Conservation (phyloP, 2,888 invertebrate species). For the Rhopalosiphum nymphaeae region DNA sequence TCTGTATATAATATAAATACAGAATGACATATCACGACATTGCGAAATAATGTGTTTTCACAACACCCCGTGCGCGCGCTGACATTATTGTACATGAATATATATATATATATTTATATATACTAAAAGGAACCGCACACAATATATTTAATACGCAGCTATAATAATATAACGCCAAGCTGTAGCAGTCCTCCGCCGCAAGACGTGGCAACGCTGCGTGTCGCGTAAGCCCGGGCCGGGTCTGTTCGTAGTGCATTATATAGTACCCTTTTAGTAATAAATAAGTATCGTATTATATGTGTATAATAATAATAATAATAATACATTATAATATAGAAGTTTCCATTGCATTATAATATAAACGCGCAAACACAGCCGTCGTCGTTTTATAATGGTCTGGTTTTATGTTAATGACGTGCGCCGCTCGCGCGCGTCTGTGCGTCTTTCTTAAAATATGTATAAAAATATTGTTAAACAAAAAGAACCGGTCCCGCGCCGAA, state of each 20-base stretch:
- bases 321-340: slow-evolving; percentile 39
- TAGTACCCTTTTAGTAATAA: slow-evolving; percentile 48
- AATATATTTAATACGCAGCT: slow-evolving; percentile 24
- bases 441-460: slow-evolving; percentile 58
- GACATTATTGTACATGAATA: not conserved
- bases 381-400: slow-evolving; percentile 62
- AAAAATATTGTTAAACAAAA: slow-evolving; percentile 65
- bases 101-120: not conserved
- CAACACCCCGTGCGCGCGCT: slow-evolving; percentile 6
- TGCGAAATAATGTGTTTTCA: slow-evolving; percentile 48
- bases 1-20: not conserved
- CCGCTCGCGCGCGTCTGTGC: not conserved
- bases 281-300: slow-evolving; percentile 19
- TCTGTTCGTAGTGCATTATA: slow-evolving; percentile 12
- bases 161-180: not conserved
- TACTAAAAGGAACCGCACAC: not conserved
- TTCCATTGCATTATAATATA: slow-evolving; percentile 43
- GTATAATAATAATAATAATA: slow-evolving; percentile 32
- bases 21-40: slow-evolving; percentile 34
- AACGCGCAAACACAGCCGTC: slow-evolving; percentile 40
- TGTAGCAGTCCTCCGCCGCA: slow-evolving; percentile 4
- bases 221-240: not conserved
- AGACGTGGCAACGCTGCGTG: slow-evolving; percentile 45
- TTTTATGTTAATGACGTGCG: slow-evolving; percentile 52
- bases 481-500: slow-evolving; percentile 62